phyloP scores from a whole-genome alignment of 2,113 vertebrate species.

The Phaethon lepturus region DNA sequence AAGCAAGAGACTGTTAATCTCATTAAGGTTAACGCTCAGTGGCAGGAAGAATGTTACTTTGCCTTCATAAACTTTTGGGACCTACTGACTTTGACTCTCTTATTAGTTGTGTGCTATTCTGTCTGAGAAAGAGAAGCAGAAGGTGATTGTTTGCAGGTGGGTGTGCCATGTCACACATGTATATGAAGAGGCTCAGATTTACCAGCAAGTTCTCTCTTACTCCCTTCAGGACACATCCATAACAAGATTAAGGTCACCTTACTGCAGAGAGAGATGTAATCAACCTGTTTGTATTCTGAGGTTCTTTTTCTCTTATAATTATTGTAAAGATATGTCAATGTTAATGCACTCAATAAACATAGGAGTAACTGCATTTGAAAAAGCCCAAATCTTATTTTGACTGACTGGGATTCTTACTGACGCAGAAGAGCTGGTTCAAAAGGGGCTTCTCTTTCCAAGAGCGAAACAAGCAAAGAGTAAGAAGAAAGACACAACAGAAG shows the following conservation, averaged over 20 bases:
- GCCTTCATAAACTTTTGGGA: neutral
- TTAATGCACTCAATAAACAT: neutral
- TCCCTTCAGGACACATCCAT: neutral
- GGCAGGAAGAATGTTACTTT: neutral
- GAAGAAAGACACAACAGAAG: conserved; percentile 42
- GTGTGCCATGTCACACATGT: fast-evolving
- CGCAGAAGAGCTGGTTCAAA: conserved; percentile 19
- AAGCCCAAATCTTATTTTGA: neutral
- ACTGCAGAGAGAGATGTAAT: neutral
- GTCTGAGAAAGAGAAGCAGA: neutral
- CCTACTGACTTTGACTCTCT: neutral
- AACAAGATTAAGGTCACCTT: neutral
- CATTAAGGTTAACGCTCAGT: neutral
- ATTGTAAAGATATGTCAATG: neutral
- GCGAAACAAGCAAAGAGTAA: neutral
- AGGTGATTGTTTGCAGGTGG: neutral
- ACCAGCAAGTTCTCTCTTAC: neutral
- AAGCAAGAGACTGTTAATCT: neutral
- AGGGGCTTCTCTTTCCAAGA: conserved; percentile 21
- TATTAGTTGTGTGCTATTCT: neutral
- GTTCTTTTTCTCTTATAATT: neutral
- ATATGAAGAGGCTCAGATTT: neutral
- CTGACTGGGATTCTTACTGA: conserved; percentile 28
- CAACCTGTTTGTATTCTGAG: neutral
- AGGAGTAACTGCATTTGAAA: neutral